Percentiles rank a stretch among this genome's conserved stretches.
phyloP scores from a whole-genome alignment of 2,888 invertebrate species.

The Pandemis corylana region DNA sequence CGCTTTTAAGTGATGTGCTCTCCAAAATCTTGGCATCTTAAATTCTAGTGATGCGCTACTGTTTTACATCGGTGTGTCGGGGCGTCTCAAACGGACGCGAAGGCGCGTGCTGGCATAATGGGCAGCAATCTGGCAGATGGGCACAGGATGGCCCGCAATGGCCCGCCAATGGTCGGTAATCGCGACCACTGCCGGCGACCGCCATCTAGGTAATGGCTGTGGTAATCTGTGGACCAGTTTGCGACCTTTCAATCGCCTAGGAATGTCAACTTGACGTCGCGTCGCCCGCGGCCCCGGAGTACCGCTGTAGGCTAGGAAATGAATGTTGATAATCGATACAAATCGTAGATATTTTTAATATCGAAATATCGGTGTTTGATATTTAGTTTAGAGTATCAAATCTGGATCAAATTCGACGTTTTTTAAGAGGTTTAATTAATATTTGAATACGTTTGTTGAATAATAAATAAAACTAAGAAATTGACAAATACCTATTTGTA shows the following conservation, averaged over 20 bases:
- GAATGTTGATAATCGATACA: too few relatives aligned
- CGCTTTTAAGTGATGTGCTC: too few relatives aligned
- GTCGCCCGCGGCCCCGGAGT: conserved; percentile 60
- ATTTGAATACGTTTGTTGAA: too few relatives aligned
- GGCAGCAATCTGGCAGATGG: conserved; percentile 65
- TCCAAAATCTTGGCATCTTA: conserved; percentile 2
- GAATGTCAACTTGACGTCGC: conserved; percentile 59
- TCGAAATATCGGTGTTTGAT: too few relatives aligned
- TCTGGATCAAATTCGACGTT: too few relatives aligned
- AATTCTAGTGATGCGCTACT: conserved; percentile 14
- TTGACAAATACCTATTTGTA: too few relatives aligned
- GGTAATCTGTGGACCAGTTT: conserved; percentile 62
- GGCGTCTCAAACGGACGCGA: conserved; percentile 45
- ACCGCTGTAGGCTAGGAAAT: conserved; percentile 51
- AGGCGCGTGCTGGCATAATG: conserved; percentile 69
- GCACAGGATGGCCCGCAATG: conserved; percentile 48
- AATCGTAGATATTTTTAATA: too few relatives aligned
- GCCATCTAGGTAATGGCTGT: conserved; percentile 58
- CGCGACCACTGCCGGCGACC: conserved; percentile 64
- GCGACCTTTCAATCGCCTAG: conserved; percentile 62
- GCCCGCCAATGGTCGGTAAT: conserved; percentile 59
- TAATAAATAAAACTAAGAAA: too few relatives aligned
- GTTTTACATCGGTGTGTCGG: conserved; percentile 34
- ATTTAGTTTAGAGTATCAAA: too few relatives aligned
- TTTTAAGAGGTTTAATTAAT: too few relatives aligned